These are phyloP conservation scores for Rapana venosa DNA, from an alignment of 2,888 invertebrate genomes.

Conservation along the genomic window DNA sequence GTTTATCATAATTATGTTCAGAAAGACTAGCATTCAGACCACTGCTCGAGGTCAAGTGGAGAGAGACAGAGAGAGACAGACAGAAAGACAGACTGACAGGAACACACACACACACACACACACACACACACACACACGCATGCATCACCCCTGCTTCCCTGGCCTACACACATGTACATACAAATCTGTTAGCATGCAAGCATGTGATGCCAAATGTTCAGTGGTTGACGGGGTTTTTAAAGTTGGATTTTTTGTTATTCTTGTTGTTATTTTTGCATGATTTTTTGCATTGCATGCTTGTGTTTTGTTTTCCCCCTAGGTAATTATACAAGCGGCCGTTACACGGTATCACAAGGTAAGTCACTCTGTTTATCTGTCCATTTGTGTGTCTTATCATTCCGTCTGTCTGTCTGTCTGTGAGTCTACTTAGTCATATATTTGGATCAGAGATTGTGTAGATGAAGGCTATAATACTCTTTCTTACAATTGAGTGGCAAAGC, in stretches of 20 bases:
- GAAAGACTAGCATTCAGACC: too few relatives aligned
- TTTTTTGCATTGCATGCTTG: conserved; percentile 17
- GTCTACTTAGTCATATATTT: not conserved
- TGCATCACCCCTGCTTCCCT: too few relatives aligned
- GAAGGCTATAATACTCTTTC: too few relatives aligned
- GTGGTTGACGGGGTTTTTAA: not conserved
- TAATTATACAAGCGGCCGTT: not conserved
- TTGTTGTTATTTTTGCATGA: not conserved
- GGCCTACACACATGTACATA: too few relatives aligned
- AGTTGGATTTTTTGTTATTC: not conserved
- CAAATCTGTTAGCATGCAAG: not conserved
- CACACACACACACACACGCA: too few relatives aligned
- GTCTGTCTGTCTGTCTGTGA: not conserved
- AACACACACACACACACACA: not conserved
- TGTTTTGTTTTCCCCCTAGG: not conserved
- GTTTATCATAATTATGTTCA: too few relatives aligned
- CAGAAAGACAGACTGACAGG: too few relatives aligned
- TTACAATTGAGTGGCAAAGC: too few relatives aligned
- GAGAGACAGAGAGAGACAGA: too few relatives aligned
- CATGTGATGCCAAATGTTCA: not conserved
- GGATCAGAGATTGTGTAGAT: too few relatives aligned
- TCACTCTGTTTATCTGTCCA: not conserved
- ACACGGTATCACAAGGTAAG: conserved; percentile 15
- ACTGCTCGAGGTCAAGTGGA: too few relatives aligned
- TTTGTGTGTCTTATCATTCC: not conserved